Percentiles rank a stretch among this genome's conserved stretches.
phyloP scores from a whole-genome alignment of 1,140 invertebrate species.

The Leptonema lineaticorne region DNA sequence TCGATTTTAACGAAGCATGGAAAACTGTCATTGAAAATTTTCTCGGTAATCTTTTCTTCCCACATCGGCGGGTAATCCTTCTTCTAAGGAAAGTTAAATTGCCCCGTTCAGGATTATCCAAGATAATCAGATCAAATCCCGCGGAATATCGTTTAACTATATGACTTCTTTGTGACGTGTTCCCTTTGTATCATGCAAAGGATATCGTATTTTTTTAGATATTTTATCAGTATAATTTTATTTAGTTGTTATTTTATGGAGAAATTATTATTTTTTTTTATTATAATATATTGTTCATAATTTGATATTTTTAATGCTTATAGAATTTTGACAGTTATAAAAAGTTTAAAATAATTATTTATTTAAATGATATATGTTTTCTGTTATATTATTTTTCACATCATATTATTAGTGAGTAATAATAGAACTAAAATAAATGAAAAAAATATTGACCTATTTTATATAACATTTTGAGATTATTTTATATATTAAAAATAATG shows the following conservation, averaged over 20 bases:
- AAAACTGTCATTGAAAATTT: constrained; percentile 26
- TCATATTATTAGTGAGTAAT: no score
- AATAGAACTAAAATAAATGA: no score
- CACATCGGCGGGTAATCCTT: constrained; percentile 27
- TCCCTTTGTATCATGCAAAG: no score
- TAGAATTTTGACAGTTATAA: background rate
- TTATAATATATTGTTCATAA: background rate
- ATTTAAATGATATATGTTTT: no score
- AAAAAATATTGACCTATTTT: no score
- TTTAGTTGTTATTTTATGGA: no score
- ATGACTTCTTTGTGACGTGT: background rate
- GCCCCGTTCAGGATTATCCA: constrained; percentile 34
- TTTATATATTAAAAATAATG: no score
- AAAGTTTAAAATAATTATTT: background rate
- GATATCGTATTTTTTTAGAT: no score
- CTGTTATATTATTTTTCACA: no score
- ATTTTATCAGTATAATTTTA: no score
- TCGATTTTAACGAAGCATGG: background rate
- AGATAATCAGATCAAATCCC: constrained; percentile 32
- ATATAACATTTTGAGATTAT: no score
- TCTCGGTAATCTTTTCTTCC: constrained; percentile 1
- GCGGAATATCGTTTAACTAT: constrained; percentile 25
- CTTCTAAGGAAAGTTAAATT: constrained; percentile 36
- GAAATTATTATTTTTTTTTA: no score
- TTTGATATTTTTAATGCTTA: background rate